Conservation (phyloP, 2,797 vertebrate species). For the Scolopax rusticola region DNA sequence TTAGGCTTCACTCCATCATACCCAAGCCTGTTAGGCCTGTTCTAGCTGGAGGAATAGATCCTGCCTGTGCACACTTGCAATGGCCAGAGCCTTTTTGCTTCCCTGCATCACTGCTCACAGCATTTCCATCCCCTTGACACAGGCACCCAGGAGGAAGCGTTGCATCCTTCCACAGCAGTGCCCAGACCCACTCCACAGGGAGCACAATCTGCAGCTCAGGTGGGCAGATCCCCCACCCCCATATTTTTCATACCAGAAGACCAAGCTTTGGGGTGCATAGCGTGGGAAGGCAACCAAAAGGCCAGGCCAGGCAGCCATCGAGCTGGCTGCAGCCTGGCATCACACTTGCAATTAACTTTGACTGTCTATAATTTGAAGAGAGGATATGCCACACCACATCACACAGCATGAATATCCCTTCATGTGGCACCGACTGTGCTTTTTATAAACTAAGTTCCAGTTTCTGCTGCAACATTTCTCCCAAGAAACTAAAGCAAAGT, state of each 20-base stretch:
- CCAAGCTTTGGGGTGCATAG: background rate
- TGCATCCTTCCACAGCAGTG: rapidly evolving
- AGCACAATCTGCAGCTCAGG: background rate
- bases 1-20: background rate
- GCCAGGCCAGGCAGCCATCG: background rate
- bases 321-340: background rate
- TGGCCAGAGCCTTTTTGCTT: background rate
- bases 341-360: conserved; percentile 56
- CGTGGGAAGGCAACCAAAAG: conserved; percentile 4
- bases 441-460: conserved; percentile 72
- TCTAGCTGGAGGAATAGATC: background rate
- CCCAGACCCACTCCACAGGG: background rate
- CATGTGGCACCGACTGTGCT: background rate
- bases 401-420: conserved; percentile 56
- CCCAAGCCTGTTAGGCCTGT: background rate
- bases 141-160: rapidly evolving
- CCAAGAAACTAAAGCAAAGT: background rate
- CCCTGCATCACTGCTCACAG: background rate
- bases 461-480: conserved; percentile 59
- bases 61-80: background rate
- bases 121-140: background rate
- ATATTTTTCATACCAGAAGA: background rate
- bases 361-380: conserved; percentile 71
- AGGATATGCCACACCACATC: conserved; percentile 57
- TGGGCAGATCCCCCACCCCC: background rate